Conservation (phyloP, 2,888 invertebrate genomes). For the Lobophora halterata region DNA sequence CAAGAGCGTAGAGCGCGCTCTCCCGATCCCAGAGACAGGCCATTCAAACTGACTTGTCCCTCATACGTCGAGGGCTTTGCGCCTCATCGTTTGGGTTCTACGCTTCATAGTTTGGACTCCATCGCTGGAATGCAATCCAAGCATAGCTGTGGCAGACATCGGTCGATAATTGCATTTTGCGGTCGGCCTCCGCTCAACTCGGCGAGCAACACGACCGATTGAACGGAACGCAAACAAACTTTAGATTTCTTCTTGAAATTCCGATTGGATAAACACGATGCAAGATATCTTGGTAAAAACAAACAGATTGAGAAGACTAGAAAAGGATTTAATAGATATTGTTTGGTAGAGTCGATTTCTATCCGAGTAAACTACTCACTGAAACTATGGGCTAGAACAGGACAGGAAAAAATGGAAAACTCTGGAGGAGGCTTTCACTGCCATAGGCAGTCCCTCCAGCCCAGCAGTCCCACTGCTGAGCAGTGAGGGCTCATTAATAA, state of each 20-base stretch:
- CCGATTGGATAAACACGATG: conserved; percentile 56
- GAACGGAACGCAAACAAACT: conserved; percentile 72
- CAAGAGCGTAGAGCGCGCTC: conserved; percentile 11
- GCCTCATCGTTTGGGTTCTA: conserved; percentile 50
- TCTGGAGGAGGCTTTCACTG: no score
- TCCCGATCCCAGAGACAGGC: conserved; percentile 12
- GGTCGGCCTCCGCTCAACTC: conserved; percentile 66
- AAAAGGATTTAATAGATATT: conserved; percentile 19
- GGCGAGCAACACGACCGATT: conserved; percentile 59
- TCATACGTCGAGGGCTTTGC: conserved; percentile 36
- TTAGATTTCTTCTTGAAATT: conserved; percentile 63
- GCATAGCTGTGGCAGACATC: conserved; percentile 70
- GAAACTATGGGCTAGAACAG: no score
- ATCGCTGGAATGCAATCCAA: conserved; percentile 68
- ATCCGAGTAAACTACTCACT: no score
- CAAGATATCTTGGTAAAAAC: no score
- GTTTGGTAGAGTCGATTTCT: conserved; percentile 4
- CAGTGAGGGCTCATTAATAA: no score
- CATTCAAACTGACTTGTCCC: conserved; percentile 21
- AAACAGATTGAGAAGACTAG: conserved; percentile 32
- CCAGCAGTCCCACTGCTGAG: no score
- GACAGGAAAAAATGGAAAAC: no score
- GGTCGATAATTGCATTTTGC: conserved; percentile 79
- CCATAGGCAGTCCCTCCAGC: no score
- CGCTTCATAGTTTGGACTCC: conserved; percentile 51